A percentile compares a stretch with the other conserved stretches of the same genome.
Evolutionary conservation across 1,140 invertebrate genomes (phyloP).

Genomic region (Ceratosolen solmsi): DNA sequence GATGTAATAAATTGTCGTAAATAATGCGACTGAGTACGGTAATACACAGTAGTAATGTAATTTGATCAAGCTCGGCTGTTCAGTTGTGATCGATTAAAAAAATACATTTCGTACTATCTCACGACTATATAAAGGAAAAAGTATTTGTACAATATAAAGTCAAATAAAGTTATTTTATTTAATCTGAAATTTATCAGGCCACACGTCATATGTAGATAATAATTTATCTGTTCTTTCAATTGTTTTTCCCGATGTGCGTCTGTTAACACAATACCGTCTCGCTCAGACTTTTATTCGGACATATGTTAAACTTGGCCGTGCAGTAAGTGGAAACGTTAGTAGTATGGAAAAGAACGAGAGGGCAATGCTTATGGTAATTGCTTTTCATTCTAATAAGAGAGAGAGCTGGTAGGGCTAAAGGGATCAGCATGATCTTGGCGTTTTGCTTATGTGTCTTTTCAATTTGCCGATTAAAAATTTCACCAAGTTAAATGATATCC

Average conservation of each 20-base stretch:
- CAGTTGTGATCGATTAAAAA: neutral
- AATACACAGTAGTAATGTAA: neutral
- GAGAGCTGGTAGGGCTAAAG: neutral
- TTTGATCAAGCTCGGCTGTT: too few relatives aligned
- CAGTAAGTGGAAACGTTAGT: neutral
- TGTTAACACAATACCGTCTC: neutral
- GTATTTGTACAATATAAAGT: neutral
- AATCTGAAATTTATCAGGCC: conserved; percentile 25
- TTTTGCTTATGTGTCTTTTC: neutral
- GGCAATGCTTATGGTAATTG: neutral
- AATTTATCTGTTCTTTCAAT: conserved; percentile 16
- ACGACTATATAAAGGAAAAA: neutral
- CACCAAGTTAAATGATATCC: too few relatives aligned
- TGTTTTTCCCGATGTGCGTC: neutral
- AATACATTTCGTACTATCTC: conserved; percentile 1
- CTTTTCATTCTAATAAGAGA: neutral
- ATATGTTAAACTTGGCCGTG: neutral
- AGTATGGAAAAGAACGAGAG: neutral
- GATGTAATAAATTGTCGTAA: neutral
- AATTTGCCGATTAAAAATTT: neutral
- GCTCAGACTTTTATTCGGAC: neutral
- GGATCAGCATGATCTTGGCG: neutral
- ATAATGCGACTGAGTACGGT: neutral
- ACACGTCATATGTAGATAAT: conserved; percentile 30
- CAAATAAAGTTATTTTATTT: conserved; percentile 29